Evolutionary conservation across 2,113 vertebrate species (phyloP).

Genomic region (Tapirus terrestris): DNA sequence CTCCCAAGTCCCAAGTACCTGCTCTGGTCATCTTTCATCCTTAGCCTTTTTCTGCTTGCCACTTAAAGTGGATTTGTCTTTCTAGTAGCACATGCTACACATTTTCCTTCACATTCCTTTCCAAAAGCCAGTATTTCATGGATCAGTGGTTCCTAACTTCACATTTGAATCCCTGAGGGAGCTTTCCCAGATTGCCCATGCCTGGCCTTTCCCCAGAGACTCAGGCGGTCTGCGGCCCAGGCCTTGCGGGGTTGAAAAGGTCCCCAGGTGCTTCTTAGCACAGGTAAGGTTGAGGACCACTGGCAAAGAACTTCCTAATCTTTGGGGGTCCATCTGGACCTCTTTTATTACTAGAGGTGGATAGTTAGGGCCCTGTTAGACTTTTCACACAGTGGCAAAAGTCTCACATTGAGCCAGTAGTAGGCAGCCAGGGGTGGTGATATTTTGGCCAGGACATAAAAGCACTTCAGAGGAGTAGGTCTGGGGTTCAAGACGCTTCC

Average conservation of each 20-base stretch:
- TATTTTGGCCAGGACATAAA: not conserved
- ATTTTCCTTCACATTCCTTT: not conserved
- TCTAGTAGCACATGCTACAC: not conserved
- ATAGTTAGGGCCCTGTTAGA: not conserved
- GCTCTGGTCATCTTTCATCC: not conserved
- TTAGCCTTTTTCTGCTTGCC: not conserved
- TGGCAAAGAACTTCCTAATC: not conserved
- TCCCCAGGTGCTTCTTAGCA: not conserved
- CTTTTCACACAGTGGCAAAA: not conserved
- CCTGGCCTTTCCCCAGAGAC: not conserved
- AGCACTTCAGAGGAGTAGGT: not conserved
- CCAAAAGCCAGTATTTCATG: not conserved
- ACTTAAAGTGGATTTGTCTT: not conserved
- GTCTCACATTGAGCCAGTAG: fast-evolving
- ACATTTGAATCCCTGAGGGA: fast-evolving
- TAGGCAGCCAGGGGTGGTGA: not conserved
- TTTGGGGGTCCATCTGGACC: not conserved
- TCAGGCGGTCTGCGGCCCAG: not conserved
- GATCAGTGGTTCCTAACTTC: not conserved
- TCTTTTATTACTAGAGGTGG: not conserved
- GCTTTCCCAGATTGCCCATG: not conserved
- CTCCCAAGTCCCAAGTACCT: too few species aligned
- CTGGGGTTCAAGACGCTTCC: not conserved
- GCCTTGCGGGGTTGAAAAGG: not conserved
- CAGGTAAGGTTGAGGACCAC: not conserved